Evolutionary conservation across 2,888 invertebrate genomes (phyloP).

Genomic region (Hylaea fasciaria): DNA sequence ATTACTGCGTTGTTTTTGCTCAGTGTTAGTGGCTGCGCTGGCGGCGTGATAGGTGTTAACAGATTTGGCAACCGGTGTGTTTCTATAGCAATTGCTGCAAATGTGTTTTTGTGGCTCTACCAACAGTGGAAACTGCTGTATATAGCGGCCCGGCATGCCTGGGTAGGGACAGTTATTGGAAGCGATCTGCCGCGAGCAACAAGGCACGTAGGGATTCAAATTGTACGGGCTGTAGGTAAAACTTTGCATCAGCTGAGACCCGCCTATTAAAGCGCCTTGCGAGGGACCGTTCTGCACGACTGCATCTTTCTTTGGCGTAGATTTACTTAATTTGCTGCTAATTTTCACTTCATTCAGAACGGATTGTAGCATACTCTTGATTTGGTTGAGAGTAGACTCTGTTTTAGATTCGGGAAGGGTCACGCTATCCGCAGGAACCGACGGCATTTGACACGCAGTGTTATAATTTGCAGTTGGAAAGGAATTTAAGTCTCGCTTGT

Average conservation of each 20-base stretch:
- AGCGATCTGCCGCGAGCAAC: conserved; percentile 58
- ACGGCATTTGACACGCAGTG: conserved; percentile 58
- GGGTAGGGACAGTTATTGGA: conserved; percentile 47
- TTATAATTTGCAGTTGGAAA: conserved; percentile 50
- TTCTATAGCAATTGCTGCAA: conserved; percentile 57
- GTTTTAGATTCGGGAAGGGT: conserved; percentile 56
- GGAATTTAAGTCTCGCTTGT: conserved; percentile 53
- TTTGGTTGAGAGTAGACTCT: conserved; percentile 68
- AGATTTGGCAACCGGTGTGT: conserved; percentile 33
- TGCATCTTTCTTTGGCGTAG: conserved; percentile 61
- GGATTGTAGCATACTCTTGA: conserved; percentile 70
- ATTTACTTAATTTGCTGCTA: conserved; percentile 49
- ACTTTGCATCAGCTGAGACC: conserved; percentile 63
- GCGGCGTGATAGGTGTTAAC: conserved; percentile 31
- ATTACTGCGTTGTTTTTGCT: conserved; percentile 50
- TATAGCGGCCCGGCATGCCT: conserved; percentile 51
- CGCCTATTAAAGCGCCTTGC: conserved; percentile 54
- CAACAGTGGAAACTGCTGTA: conserved; percentile 68
- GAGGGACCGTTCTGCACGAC: conserved; percentile 66
- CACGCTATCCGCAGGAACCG: conserved; percentile 18
- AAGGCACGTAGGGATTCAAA: conserved; percentile 54
- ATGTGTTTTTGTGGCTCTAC: conserved; percentile 58
- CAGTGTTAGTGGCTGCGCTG: conserved; percentile 65
- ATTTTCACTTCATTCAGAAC: conserved; percentile 73
- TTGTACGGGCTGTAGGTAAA: conserved; percentile 65